Evolutionary conservation across 2,888 invertebrate genomes (phyloP).

Genomic region (Steinernema carpocapsae): DNA sequence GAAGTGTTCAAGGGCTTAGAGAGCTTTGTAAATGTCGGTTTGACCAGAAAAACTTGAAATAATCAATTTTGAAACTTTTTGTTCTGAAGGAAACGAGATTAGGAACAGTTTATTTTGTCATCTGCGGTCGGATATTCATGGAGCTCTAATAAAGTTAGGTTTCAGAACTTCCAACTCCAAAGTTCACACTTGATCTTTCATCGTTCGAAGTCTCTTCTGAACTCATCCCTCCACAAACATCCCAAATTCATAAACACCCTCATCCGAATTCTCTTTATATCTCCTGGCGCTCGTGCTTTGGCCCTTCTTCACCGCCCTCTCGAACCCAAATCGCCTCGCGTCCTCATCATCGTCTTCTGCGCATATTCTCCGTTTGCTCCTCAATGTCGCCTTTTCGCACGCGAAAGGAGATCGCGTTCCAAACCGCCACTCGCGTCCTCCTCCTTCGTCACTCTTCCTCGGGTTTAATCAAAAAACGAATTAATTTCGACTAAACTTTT

Average conservation of each 20-base stretch:
- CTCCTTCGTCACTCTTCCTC: not conserved
- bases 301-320: not conserved
- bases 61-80: no score
- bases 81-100: no score
- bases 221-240: no score
- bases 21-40: no score
- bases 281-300: not conserved
- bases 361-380: not conserved
- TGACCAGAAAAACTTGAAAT: no score
- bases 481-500: slow-evolving; percentile 16
- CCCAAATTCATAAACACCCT: no score
- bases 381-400: not conserved
- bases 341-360: not conserved
- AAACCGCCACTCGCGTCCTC: not conserved
- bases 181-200: no score
- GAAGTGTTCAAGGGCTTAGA: no score
- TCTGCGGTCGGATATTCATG: no score
- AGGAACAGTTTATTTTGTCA: no score
- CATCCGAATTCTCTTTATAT: no score
- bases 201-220: not conserved
- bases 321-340: not conserved
- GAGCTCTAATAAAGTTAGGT: no score
- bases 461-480: slow-evolving; percentile 23
- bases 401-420: not conserved
- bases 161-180: not conserved